A percentile compares a stretch with the other conserved stretches of the same genome.
Evolutionary conservation across 2,113 vertebrate species (phyloP).

Genomic region (Ageneiosus marmoratus): DNA sequence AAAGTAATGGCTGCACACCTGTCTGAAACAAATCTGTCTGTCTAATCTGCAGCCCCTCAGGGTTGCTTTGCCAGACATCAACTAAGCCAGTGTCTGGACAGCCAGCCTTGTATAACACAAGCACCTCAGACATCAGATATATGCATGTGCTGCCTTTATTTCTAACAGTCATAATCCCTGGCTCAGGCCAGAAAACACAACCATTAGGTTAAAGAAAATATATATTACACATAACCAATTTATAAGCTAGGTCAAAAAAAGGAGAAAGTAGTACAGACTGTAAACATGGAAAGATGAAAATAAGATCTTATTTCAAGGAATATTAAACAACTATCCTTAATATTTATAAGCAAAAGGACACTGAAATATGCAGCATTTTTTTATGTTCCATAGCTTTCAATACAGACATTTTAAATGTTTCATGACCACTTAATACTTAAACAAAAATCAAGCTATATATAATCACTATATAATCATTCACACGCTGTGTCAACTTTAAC

Average conservation of each 20-base stretch:
- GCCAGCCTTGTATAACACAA: not conserved
- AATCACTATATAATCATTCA: not conserved
- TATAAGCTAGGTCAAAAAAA: not conserved
- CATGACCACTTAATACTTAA: not conserved
- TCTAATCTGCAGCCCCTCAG: conserved; percentile 26
- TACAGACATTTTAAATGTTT: not conserved
- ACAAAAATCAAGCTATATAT: not conserved
- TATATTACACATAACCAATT: not conserved
- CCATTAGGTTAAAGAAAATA: not conserved
- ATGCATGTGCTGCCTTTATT: not conserved
- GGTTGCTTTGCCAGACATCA: conserved; percentile 31
- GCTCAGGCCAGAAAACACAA: not conserved
- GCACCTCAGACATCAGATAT: not conserved
- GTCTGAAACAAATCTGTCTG: conserved; percentile 6
- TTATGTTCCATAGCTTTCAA: not conserved
- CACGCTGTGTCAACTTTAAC: no score
- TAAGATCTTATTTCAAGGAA: not conserved
- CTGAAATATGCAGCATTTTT: not conserved
- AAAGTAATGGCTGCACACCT: conserved; percentile 1
- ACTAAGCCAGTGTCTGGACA: conserved; percentile 30
- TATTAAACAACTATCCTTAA: not conserved
- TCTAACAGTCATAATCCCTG: not conserved
- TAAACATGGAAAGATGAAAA: not conserved
- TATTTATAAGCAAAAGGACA: not conserved
- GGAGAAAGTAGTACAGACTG: not conserved